Base-by-base conservation (phyloP, 1,140 invertebrate species). In the Trichonephila inaurata region DNA sequence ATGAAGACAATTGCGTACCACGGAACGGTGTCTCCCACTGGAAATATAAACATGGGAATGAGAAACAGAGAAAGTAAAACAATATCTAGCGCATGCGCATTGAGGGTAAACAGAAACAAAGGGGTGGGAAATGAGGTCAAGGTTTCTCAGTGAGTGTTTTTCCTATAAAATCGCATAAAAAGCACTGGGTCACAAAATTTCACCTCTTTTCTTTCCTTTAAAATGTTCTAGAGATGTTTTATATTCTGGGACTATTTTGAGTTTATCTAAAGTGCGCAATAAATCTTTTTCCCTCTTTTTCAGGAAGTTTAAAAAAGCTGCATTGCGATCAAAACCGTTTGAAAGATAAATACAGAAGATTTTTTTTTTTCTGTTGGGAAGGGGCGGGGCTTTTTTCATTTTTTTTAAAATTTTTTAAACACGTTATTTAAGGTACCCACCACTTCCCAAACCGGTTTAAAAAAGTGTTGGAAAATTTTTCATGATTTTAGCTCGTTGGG, bases 101-200 rank as follows among this genome's bases (percentile, higher is more conserved):
- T 51, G 10, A 58, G 21, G 12, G 33, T 40, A 40, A 64, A 58
- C 64, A 21, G 66, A 72, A 77, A 89, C 64, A 69, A 89, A 89
- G 66, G 61, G 66, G 28, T 19, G 40, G 28, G 12, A 89, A 89
- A 72, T 24, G 66, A 77, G 88, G 88, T 89, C 88, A 89, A 77
- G 88, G 88, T 89, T 69, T 88, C 24, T 33, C 60, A 89, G 88
- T 69, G 88, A 89, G 62, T 77, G 88, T 89, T 51, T 51, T 40
- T 89, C 51, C 21, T 60, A 24, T 85, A 44, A 19, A 69, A 69
- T 69, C 24, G 66, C n/a, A 69, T 69, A 4, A 60, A 77, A 77
- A 28, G 82, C 21, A 58, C 82, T 60, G 82, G 44, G 21, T 60
- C 58, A 19, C 18, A 21, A 24, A 10, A 58, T 60, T 5, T 51